phyloP scores from a whole-genome alignment of 1,140 invertebrate species.

The Bombus sibiricus region DNA sequence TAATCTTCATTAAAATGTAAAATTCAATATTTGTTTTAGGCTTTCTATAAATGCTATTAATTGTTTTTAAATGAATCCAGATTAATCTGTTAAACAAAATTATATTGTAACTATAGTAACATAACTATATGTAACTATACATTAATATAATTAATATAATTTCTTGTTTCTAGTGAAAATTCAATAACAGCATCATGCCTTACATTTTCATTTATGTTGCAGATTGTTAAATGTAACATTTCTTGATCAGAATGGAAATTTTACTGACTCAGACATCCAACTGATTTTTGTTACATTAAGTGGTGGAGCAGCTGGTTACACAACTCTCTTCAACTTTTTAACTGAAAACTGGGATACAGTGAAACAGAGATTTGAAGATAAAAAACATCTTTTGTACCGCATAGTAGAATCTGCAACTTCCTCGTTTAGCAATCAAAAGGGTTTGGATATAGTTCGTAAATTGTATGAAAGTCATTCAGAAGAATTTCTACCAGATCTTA shows the following conservation, averaged over 20 bases:
- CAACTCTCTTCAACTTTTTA: slow-evolving; percentile 87
- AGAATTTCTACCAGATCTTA: slow-evolving; percentile 86
- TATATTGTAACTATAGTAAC: background rate
- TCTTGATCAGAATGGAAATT: slow-evolving; percentile 86
- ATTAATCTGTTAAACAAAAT: background rate
- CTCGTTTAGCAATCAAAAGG: slow-evolving; percentile 88
- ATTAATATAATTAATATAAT: background rate
- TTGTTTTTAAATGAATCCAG: background rate
- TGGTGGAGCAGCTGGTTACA: slow-evolving; percentile 86
- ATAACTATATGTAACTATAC: background rate
- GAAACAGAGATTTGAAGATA: slow-evolving; percentile 86
- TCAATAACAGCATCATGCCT: background rate
- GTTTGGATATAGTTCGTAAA: slow-evolving; percentile 86
- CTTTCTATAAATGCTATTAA: background rate
- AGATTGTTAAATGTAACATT: slow-evolving; percentile 87
- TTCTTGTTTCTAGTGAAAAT: background rate
- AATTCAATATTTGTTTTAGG: background rate
- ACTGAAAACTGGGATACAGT: slow-evolving; percentile 86
- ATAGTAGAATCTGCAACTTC: slow-evolving; percentile 88
- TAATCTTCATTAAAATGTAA: background rate
- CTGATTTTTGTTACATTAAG: slow-evolving; percentile 88
- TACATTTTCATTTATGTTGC: background rate
- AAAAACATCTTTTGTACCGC: slow-evolving; percentile 88
- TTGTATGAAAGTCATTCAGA: slow-evolving; percentile 84
- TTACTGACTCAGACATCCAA: slow-evolving; percentile 88